phyloP scores from a whole-genome alignment of 2,113 vertebrate genomes.

The Oncorhynchus clarkii region DNA sequence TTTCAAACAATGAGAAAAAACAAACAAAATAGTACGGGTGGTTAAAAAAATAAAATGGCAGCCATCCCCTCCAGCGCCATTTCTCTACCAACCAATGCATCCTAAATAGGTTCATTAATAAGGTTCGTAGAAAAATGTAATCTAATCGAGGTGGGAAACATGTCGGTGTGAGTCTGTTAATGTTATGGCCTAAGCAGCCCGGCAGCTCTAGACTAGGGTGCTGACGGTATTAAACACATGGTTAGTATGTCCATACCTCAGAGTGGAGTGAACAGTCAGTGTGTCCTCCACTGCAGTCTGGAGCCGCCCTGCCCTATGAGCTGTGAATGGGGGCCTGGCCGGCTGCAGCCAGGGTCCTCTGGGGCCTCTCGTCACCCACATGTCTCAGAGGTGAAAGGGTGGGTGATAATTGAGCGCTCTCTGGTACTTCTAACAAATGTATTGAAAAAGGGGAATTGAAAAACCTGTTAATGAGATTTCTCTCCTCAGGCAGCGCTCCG shows the following conservation, averaged over 20 bases:
- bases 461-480: constrained; percentile 77
- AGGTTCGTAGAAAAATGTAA: constrained; percentile 26
- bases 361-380: constrained; percentile 55
- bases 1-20: no score
- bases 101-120: constrained; percentile 53
- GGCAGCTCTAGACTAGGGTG: constrained; percentile 58
- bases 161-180: background rate
- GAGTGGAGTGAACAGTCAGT: constrained; percentile 26
- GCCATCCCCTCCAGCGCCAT: no score
- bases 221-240: constrained; percentile 67
- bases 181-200: constrained; percentile 45
- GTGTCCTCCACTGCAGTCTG: background rate
- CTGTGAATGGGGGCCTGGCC: background rate
- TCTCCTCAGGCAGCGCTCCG: constrained; percentile 55
- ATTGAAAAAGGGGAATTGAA: constrained; percentile 71
- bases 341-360: constrained; percentile 44
- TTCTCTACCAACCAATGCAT: constrained; percentile 18
- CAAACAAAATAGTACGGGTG: no score
- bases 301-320: constrained; percentile 13
- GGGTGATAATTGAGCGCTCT: constrained; percentile 71
- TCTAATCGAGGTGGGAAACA: constrained; percentile 45
- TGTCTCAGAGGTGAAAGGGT: constrained; percentile 70
- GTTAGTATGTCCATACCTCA: constrained; percentile 60
- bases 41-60: no score
- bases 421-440: constrained; percentile 71